These are phyloP conservation scores for Diachasmimorpha longicaudata DNA, from an alignment of 1,140 invertebrate genomes.

Conservation along the genomic window DNA sequence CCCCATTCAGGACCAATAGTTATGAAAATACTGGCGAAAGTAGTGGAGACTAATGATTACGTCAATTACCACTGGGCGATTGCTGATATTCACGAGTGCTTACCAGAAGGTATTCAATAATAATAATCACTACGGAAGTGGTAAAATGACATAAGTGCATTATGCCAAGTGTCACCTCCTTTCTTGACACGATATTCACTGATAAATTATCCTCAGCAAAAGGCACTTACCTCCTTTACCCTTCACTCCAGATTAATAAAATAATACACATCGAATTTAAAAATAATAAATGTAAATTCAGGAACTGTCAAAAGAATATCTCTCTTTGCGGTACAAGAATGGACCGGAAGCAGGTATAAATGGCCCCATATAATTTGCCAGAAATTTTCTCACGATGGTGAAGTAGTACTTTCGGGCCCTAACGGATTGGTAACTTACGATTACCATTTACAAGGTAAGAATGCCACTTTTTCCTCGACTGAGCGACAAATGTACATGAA, in stretches of 20 bases:
- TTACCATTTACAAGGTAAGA: not conserved
- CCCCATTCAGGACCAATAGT: not conserved
- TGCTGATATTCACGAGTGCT: slow-evolving; percentile 30
- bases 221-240: too few species aligned
- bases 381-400: slow-evolving; percentile 31
- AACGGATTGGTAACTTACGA: not conserved
- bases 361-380: slow-evolving; percentile 32
- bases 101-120: slow-evolving; percentile 12
- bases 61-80: slow-evolving; percentile 23
- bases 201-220: too few species aligned
- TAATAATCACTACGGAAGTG: not conserved
- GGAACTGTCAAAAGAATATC: not conserved
- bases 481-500: too few species aligned
- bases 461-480: too few species aligned
- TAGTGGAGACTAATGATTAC: not conserved
- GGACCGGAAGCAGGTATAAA: not conserved
- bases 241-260: too few species aligned
- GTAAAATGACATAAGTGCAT: too few species aligned
- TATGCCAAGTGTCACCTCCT: too few species aligned
- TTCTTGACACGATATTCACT: too few species aligned
- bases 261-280: too few species aligned
- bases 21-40: not conserved
- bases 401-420: not conserved
- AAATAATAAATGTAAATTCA: not conserved
- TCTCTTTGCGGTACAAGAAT: slow-evolving; percentile 10